phyloP scores from a whole-genome alignment of 1,140 invertebrate species.

The Kradibia gibbosae region DNA sequence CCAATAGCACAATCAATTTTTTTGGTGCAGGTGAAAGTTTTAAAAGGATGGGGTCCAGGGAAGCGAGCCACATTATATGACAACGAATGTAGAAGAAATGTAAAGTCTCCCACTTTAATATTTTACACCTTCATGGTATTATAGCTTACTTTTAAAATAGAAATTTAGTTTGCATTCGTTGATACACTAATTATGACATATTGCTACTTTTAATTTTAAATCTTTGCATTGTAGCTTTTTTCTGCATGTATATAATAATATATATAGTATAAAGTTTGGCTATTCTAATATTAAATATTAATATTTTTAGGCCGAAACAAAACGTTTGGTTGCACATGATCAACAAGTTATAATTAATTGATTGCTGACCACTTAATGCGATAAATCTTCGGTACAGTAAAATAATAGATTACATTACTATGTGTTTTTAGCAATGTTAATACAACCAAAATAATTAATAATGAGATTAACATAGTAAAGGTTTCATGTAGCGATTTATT shows the following conservation, averaged over 20 bases:
- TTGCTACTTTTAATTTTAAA: background rate
- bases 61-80: conserved; percentile 46
- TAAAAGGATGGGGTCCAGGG: conserved; percentile 55
- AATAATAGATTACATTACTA: conserved; percentile 18
- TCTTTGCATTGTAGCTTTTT: background rate
- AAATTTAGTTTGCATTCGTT: no score
- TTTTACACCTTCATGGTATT: conserved; percentile 46
- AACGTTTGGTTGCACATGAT: conserved; percentile 43
- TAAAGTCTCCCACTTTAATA: conserved; percentile 31
- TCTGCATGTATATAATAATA: background rate
- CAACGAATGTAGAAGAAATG: conserved; percentile 27
- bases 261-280: background rate
- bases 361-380: conserved; percentile 32
- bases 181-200: no score
- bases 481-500: background rate
- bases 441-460: conserved; percentile 11
- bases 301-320: conserved; percentile 44
- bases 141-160: background rate
- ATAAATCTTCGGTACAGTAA: background rate
- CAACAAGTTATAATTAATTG: conserved; percentile 38
- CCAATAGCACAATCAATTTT: background rate
- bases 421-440: conserved; percentile 13
- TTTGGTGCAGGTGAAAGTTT: conserved; percentile 52
- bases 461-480: conserved; percentile 26
- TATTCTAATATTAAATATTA: background rate